A percentile compares a stretch with the other conserved stretches of the same genome.
Evolutionary conservation across 23 tunicate species (phyloP).

Genomic region (Corella eumyota): DNA sequence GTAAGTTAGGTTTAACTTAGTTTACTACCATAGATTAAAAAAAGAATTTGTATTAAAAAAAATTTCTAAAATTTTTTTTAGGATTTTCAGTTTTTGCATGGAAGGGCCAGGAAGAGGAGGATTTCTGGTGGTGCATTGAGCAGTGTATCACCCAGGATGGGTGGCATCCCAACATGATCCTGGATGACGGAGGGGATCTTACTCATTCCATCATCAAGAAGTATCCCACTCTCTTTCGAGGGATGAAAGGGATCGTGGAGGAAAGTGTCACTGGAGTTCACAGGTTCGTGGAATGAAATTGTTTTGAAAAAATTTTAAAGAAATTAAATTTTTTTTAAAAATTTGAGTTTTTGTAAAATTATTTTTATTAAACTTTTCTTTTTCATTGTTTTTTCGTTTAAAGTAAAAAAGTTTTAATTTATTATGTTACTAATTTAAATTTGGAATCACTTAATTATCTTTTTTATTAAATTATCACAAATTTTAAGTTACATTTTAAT

Average conservation of each 20-base stretch:
- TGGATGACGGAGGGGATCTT: constrained; percentile 98
- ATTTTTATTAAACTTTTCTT: neutral
- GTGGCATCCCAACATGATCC: constrained; percentile 96
- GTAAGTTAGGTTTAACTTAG: too few species aligned
- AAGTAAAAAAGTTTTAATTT: neutral
- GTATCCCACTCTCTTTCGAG: constrained; percentile 68
- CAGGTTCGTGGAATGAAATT: constrained; percentile 17
- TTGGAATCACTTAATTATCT: neutral
- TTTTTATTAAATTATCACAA: neutral
- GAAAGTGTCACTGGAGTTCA: constrained; percentile 99
- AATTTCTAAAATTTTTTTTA: too few species aligned
- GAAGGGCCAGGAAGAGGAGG: constrained; percentile 98
- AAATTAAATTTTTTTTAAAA: neutral
- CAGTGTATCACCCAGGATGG: constrained; percentile 78
- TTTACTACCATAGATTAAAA: too few species aligned
- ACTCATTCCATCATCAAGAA: constrained; percentile 97
- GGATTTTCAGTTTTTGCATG: constrained; percentile 84
- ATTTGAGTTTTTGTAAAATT: neutral
- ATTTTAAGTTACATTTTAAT: neutral
- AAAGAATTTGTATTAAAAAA: too few species aligned
- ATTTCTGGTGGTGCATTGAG: constrained; percentile 99
- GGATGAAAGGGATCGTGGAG: constrained; percentile 96
- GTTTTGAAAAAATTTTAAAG: neutral
- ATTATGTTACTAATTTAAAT: neutral
- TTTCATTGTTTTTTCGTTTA: neutral